phyloP scores from a whole-genome alignment of 2,797 vertebrate species.

The Harpagifer antarcticus region DNA sequence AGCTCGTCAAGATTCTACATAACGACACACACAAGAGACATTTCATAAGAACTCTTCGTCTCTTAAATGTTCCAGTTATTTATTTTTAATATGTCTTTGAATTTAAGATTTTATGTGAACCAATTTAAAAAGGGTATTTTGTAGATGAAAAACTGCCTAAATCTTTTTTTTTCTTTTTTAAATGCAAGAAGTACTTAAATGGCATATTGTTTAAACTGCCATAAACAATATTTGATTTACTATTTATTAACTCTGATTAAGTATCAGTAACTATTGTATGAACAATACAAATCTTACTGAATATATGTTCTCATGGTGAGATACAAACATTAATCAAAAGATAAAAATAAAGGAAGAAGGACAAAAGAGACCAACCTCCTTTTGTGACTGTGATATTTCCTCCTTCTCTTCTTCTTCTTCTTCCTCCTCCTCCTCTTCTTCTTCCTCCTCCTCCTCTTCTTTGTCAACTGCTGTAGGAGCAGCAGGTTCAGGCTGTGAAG shows the following conservation, averaged over 20 bases:
- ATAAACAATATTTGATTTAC: not conserved
- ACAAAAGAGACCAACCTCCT: slow-evolving; percentile 56
- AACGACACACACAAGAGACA: not conserved
- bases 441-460: slow-evolving; percentile 32
- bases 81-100: not conserved
- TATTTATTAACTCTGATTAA: not conserved
- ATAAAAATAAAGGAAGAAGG: not conserved
- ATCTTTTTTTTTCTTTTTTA: too few species aligned
- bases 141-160: not conserved
- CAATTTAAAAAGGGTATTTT: not conserved
- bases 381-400: slow-evolving; percentile 57
- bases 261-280: not conserved
- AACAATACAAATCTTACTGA: not conserved
- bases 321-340: not conserved
- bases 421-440: slow-evolving; percentile 34
- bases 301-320: not conserved
- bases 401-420: slow-evolving; percentile 16
- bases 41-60: not conserved
- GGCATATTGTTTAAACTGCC: not conserved
- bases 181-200: not conserved
- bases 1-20: slow-evolving; percentile 86
- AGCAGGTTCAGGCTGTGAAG: slow-evolving; percentile 61
- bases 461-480: slow-evolving; percentile 27
- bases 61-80: not conserved
- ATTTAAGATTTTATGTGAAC: not conserved